These are phyloP conservation scores for Drosophila navojoa DNA, from an alignment of 1,140 invertebrate species.

Conservation along the genomic window DNA sequence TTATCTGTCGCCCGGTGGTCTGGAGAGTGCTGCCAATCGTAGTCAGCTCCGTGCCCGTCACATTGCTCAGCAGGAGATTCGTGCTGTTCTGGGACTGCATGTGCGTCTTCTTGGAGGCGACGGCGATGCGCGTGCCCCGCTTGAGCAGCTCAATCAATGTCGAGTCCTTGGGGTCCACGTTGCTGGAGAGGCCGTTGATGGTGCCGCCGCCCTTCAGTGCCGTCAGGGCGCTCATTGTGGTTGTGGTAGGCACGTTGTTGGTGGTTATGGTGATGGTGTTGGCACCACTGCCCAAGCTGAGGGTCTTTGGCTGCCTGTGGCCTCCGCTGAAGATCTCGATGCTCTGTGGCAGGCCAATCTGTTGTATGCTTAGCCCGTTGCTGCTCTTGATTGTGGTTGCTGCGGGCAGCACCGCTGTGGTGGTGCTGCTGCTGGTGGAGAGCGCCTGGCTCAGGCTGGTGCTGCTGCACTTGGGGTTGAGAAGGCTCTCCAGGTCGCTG, in stretches of 20 bases:
- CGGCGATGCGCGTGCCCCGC: slow-evolving; percentile 88
- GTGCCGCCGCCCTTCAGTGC: slow-evolving; percentile 60
- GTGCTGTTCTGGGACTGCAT: slow-evolving; percentile 43
- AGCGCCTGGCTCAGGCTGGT: slow-evolving; percentile 48
- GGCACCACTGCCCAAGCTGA: slow-evolving; percentile 61
- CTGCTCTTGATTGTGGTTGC: slow-evolving; percentile 76
- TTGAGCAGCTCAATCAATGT: slow-evolving; percentile 87
- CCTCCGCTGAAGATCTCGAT: slow-evolving; percentile 78
- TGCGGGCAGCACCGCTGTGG: slow-evolving; percentile 65
- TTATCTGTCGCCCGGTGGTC: slow-evolving; percentile 68
- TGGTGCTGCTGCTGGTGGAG: slow-evolving; percentile 45
- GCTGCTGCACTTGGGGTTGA: slow-evolving; percentile 68
- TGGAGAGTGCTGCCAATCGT: slow-evolving; percentile 48
- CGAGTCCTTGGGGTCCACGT: slow-evolving; percentile 84
- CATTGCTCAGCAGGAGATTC: slow-evolving; percentile 48
- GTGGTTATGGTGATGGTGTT: slow-evolving; percentile 76
- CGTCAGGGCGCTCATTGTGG: slow-evolving; percentile 69
- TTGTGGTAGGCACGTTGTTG: slow-evolving; percentile 72
- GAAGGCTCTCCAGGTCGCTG: slow-evolving; percentile 78
- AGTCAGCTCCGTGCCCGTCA: slow-evolving; percentile 37
- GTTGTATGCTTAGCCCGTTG: slow-evolving; percentile 65
- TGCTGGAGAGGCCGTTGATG: slow-evolving; percentile 47
- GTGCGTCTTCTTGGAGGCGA: slow-evolving; percentile 84
- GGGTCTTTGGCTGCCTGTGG: slow-evolving; percentile 63
- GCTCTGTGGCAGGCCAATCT: slow-evolving; percentile 77